These are phyloP conservation scores for Setophaga kirtlandii DNA, from an alignment of 2,113 vertebrate species.

Conservation along the genomic window DNA sequence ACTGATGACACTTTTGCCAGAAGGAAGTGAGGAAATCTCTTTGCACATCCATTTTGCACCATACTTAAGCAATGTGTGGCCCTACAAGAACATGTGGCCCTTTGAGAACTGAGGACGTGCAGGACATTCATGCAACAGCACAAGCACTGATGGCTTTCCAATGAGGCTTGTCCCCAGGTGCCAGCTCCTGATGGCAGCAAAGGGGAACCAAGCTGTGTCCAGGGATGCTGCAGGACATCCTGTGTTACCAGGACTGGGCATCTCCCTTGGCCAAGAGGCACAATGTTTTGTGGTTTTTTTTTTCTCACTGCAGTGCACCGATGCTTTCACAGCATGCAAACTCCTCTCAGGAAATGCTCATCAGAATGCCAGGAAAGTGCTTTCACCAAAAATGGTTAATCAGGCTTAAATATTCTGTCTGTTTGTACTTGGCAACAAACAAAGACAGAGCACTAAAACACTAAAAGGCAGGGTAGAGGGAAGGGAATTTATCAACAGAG, in stretches of 20 bases:
- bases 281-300: neutral
- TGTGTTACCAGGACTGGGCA: neutral
- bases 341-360: accelerated
- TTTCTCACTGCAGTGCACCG: neutral
- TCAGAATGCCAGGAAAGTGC: neutral
- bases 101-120: neutral
- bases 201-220: neutral
- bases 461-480: neutral
- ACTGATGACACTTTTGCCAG: neutral
- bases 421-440: neutral
- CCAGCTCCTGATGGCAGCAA: neutral
- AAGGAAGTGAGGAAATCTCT: neutral
- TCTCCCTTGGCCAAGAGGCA: neutral
- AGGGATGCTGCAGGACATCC: neutral
- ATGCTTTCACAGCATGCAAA: accelerated
- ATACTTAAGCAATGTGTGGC: neutral
- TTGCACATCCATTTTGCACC: neutral
- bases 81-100: neutral
- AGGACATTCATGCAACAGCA: neutral
- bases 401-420: neutral
- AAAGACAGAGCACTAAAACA: neutral
- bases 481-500: neutral
- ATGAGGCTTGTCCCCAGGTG: accelerated
- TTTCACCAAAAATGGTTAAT: neutral
- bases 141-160: neutral